Conservation (phyloP, 2,888 invertebrate genomes). For the Punctoribates punctum region DNA sequence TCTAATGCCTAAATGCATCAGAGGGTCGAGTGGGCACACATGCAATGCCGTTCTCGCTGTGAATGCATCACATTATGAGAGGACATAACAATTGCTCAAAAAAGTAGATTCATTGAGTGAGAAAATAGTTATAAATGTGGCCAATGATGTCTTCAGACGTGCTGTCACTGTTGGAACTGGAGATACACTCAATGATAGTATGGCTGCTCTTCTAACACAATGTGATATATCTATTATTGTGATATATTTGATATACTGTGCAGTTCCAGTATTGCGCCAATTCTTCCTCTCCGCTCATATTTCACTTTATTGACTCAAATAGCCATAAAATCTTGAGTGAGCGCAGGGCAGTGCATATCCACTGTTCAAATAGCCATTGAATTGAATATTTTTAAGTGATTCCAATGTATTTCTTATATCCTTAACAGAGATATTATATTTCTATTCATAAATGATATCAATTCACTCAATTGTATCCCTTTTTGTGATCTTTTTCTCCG, state of each 20-base stretch:
- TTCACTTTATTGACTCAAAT: slow-evolving; percentile 36
- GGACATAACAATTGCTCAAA: slow-evolving; percentile 31
- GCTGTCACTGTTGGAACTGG: slow-evolving; percentile 8
- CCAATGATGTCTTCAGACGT: slow-evolving; percentile 28
- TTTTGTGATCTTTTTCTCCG: neutral
- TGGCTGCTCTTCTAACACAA: slow-evolving; percentile 8
- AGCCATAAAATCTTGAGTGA: slow-evolving; percentile 30
- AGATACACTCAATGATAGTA: neutral
- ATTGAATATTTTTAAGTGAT: slow-evolving; percentile 33
- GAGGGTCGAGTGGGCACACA: slow-evolving; percentile 34
- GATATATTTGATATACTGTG: slow-evolving; percentile 36
- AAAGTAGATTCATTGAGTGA: slow-evolving; percentile 34
- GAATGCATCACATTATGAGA: slow-evolving; percentile 23
- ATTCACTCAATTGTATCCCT: neutral
- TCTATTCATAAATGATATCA: slow-evolving; percentile 34
- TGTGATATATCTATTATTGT: slow-evolving; percentile 37
- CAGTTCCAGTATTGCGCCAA: slow-evolving; percentile 19
- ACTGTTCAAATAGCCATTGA: slow-evolving; percentile 7
- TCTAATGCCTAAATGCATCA: slow-evolving; percentile 23
- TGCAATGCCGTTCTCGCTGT: neutral
- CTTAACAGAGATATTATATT: slow-evolving; percentile 35
- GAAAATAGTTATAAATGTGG: slow-evolving; percentile 36
- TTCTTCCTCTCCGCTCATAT: slow-evolving; percentile 30
- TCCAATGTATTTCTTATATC: slow-evolving; percentile 26
- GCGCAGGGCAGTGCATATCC: slow-evolving; percentile 27